A percentile compares a stretch with the other conserved stretches of the same genome.
phyloP scores from a whole-genome alignment of 2,113 vertebrate genomes.

The Platichthys flesus region DNA sequence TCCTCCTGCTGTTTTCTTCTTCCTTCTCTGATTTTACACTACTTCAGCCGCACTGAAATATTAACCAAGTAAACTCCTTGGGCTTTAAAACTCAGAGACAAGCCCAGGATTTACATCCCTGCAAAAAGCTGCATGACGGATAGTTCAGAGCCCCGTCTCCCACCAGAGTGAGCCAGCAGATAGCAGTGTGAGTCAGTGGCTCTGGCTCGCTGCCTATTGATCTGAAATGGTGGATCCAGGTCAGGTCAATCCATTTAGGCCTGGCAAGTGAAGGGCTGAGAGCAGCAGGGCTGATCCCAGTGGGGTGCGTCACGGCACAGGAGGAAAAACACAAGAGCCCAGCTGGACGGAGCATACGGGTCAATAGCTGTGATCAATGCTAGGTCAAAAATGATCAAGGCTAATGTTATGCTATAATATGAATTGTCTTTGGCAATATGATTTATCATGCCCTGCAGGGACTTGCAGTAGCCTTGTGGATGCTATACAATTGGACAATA shows the following conservation, averaged over 20 bases:
- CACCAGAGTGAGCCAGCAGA: conserved; percentile 34
- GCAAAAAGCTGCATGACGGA: conserved; percentile 20
- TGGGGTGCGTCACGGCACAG: not conserved
- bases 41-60: conserved; percentile 50
- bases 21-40: conserved; percentile 10
- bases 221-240: conserved; percentile 54
- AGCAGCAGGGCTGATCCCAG: conserved; percentile 25
- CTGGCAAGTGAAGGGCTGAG: conserved; percentile 22
- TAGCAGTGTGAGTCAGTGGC: conserved; percentile 35
- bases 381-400: conserved; percentile 62
- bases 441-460: conserved; percentile 36
- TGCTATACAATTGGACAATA: not conserved
- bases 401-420: conserved; percentile 53
- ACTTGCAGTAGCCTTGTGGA: not conserved
- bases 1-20: not conserved
- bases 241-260: conserved; percentile 63
- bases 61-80: conserved; percentile 38
- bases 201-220: conserved; percentile 55
- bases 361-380: conserved; percentile 57
- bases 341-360: conserved; percentile 34
- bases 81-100: conserved; percentile 22
- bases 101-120: conserved; percentile 26
- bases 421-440: conserved; percentile 41
- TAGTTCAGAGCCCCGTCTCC: conserved; percentile 1
- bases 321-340: conserved; percentile 32